Conservation (phyloP, 2,797 vertebrate species). For the Pangasius larnaudii region DNA sequence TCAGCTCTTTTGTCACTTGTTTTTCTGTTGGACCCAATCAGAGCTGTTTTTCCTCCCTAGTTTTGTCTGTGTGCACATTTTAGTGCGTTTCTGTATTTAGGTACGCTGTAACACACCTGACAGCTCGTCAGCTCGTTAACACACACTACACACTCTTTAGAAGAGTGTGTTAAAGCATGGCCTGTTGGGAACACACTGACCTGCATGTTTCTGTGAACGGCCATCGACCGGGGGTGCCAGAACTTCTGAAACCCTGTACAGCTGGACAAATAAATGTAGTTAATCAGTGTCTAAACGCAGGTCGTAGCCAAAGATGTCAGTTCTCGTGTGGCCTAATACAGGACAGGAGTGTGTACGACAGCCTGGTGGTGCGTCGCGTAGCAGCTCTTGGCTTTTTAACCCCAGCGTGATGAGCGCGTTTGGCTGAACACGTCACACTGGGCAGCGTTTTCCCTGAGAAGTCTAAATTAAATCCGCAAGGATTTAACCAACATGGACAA, state of each 20-base stretch:
- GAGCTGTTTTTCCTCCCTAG: not conserved
- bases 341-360: not conserved
- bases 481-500: not conserved
- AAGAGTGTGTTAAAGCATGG: not conserved
- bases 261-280: not conserved
- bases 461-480: not conserved
- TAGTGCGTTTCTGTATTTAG: not conserved
- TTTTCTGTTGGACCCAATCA: not conserved
- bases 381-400: not conserved
- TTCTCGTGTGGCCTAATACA: not conserved
- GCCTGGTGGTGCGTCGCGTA: not conserved
- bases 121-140: not conserved
- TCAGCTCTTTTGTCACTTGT: not conserved
- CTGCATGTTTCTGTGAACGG: not conserved
- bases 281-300: slow-evolving; percentile 4
- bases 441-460: not conserved
- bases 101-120: not conserved
- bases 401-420: not conserved
- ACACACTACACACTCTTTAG: not conserved
- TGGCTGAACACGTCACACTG: too few relatives aligned
- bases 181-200: not conserved
- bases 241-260: slow-evolving; percentile 29
- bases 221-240: slow-evolving; percentile 48
- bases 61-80: not conserved
- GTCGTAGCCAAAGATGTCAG: not conserved